Evolutionary conservation across 2,888 invertebrate species (phyloP), one percentile per base, ranked within the genome.

Genomic region (Nycteola revayana): DNA sequence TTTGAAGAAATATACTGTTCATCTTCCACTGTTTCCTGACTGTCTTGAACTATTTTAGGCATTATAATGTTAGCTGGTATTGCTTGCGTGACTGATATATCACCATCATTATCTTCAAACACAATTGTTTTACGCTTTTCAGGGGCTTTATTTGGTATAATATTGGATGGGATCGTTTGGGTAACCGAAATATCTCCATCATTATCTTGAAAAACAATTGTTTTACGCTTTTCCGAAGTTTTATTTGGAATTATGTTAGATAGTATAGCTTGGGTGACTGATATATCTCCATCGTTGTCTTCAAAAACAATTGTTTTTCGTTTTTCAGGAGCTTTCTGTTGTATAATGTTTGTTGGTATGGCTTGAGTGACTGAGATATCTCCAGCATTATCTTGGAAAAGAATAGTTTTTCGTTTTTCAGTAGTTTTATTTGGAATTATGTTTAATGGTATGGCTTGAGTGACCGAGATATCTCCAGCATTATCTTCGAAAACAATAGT

Each of bases 361-460:
- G 42, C 36, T 37, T 48, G 39, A 5, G 37, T 43, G 26, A 44
- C 40, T 9, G 49, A 36, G 8, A 53, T 41, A 7, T 53, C 31
- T 1, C 26, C 25, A 6, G 39, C 32, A 7, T 57, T 44, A 9
- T 52, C 34, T 1, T 58, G 35, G 25, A 32, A 60, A 5, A 43
- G 9, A 8, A 49, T 22, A 1, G 42, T 33, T 11, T 44, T 42
- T 23, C 28, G 29, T 25, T 39, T 38, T 9, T 31, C 23, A 3
- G n/a, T 11, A 4, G 20, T 10, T 23, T 35, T 23, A 8, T 40
- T 28, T 9, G 38, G 20, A 9, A 59, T 38, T 25, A 48, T 25
- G 22, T 57, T 56, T 7, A 28, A 29, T n/a, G 55, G 32, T 5
- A 61, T 37, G n/a, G 42, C 49, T 51, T 62, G 48, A 7, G 63